Conservation (phyloP, 1,140 invertebrate species). For the Adoxophyes honmai region DNA sequence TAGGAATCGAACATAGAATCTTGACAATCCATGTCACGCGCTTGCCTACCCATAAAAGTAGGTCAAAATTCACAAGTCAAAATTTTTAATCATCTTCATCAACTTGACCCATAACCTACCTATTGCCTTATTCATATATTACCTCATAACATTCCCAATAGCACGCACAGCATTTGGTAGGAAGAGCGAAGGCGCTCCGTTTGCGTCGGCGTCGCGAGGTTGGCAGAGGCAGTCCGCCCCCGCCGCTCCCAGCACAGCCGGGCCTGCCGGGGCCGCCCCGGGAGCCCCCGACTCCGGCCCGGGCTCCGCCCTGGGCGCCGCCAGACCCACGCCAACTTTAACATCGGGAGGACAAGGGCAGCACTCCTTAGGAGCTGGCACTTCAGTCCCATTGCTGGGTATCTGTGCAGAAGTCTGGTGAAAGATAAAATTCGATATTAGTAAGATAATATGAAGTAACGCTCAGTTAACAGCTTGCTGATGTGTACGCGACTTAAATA, state of each 20-base stretch:
- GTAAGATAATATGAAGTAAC: no score
- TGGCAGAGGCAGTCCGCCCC: constrained; percentile 42
- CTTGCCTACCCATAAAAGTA: no score
- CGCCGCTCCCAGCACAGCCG: neutral
- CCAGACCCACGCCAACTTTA: neutral
- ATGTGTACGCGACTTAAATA: no score
- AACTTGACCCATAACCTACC: no score
- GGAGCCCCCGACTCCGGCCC: constrained; percentile 19
- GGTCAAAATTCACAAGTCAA: no score
- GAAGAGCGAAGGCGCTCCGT: constrained; percentile 46
- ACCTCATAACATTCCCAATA: constrained; percentile 35
- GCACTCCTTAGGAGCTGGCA: constrained; percentile 23
- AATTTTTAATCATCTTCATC: no score
- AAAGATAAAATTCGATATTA: neutral
- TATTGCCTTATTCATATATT: no score
- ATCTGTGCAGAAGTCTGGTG: constrained; percentile 39
- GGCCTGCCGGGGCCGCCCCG: neutral
- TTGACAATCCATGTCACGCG: no score
- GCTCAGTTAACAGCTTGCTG: no score
- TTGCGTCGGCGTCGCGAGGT: constrained; percentile 32
- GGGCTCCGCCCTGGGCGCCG: constrained; percentile 13
- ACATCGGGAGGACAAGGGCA: constrained; percentile 38
- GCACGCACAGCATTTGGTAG: constrained; percentile 33
- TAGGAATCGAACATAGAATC: no score
- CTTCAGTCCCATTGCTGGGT: constrained; percentile 12